Conservation (phyloP, 2,888 invertebrate species). For the Agrotis clavis region DNA sequence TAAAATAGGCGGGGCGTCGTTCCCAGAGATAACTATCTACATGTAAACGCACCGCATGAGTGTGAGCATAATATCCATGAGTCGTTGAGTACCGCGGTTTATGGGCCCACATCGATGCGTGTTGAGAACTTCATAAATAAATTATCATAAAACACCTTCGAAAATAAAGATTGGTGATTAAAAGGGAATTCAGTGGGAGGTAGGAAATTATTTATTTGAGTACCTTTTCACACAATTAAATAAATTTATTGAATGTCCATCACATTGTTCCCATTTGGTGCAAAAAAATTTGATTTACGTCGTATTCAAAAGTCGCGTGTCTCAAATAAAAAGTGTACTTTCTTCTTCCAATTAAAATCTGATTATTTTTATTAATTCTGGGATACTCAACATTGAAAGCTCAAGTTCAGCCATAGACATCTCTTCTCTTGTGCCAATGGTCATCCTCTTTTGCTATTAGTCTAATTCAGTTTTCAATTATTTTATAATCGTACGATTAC, state of each 20-base stretch:
- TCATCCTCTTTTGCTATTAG: no score
- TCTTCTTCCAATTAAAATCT: no score
- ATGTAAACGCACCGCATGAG: conserved; percentile 63
- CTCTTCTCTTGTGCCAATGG: not conserved
- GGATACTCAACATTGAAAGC: no score
- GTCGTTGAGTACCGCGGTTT: conserved; percentile 21
- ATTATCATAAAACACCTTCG: conserved; percentile 22
- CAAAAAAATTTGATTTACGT: no score
- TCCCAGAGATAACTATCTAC: conserved; percentile 75
- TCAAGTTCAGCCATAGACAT: no score
- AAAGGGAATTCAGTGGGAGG: conserved; percentile 2
- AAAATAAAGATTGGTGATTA: conserved; percentile 27
- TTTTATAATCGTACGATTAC: not conserved
- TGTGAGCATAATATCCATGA: conserved; percentile 48
- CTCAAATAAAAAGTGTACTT: no score
- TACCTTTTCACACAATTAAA: no score
- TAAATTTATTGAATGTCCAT: no score
- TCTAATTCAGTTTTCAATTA: no score
- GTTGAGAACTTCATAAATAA: conserved; percentile 38
- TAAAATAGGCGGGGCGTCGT: conserved; percentile 73
- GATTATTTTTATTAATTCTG: not conserved
- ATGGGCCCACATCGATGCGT: conserved; percentile 33
- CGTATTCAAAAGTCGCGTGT: no score
- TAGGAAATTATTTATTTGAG: not conserved
- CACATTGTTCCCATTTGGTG: no score